phyloP scores from a whole-genome alignment of 2,113 vertebrate species.

The Tychaedon coryphoeus region DNA sequence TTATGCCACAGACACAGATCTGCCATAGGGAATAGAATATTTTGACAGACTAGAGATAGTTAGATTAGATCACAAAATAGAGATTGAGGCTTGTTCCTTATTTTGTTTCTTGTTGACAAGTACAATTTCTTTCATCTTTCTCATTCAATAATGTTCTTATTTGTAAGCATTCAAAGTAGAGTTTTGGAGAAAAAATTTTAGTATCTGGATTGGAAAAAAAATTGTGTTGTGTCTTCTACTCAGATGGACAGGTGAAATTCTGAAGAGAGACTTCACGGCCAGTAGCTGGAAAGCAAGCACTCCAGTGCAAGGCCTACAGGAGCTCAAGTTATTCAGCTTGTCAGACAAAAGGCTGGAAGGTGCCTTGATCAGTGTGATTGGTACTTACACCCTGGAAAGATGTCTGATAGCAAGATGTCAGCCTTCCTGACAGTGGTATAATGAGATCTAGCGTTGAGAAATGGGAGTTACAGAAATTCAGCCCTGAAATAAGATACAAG shows the following conservation, averaged over 20 bases:
- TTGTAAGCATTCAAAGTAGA: not conserved
- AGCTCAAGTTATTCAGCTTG: conserved; percentile 16
- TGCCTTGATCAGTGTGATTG: conserved; percentile 34
- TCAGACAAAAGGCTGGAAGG: conserved; percentile 18
- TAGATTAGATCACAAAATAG: not conserved
- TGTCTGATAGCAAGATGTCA: conserved; percentile 35
- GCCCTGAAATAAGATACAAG: not conserved
- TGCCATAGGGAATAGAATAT: not conserved
- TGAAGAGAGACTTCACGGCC: not conserved
- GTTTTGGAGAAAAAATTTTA: not conserved
- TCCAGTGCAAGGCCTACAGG: not conserved
- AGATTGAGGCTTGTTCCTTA: not conserved
- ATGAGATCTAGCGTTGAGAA: conserved; percentile 15
- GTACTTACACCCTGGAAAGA: conserved; percentile 39
- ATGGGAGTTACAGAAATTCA: not conserved
- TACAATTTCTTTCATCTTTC: not conserved
- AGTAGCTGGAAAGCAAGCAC: not conserved
- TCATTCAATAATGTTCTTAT: not conserved
- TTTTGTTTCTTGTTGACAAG: not conserved
- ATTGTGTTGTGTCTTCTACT: not conserved
- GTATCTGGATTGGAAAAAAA: not conserved
- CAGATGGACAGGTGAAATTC: not conserved
- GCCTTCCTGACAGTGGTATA: conserved; percentile 39
- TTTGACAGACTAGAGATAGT: not conserved
- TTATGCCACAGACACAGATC: not conserved